Conservation (phyloP, 2,888 invertebrate genomes). For the Parapristionchus giblindavisi region DNA sequence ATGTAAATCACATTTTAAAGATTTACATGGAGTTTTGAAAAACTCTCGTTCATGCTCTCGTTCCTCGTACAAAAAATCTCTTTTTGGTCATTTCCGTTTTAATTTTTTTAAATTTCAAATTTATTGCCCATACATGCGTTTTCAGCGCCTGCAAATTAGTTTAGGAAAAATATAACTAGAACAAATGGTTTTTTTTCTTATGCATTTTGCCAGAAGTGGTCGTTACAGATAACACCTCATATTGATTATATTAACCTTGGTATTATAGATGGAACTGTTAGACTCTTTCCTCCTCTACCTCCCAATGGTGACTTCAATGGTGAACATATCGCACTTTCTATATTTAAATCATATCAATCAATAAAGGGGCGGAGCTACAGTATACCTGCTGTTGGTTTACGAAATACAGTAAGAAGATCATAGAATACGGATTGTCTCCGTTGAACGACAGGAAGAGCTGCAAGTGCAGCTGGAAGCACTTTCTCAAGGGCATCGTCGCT, state of each 20-base stretch:
- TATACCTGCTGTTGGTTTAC: slow-evolving; percentile 55
- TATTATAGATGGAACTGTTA: not conserved
- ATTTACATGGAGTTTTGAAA: too few species aligned
- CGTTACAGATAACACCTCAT: too few species aligned
- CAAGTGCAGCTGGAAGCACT: slow-evolving; percentile 51
- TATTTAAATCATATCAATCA: not conserved
- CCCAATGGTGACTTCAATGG: not conserved
- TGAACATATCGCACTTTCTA: not conserved
- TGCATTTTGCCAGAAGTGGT: too few species aligned
- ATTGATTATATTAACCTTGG: not conserved
- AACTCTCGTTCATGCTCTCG: too few species aligned
- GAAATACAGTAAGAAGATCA: slow-evolving; percentile 66
- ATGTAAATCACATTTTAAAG: too few species aligned
- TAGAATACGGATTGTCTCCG: slow-evolving; percentile 64
- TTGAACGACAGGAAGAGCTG: slow-evolving; percentile 51
- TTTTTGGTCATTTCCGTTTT: too few species aligned
- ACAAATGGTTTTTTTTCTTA: too few species aligned
- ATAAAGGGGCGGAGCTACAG: not conserved
- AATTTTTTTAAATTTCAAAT: too few species aligned
- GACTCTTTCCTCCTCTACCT: not conserved
- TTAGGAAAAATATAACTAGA: too few species aligned
- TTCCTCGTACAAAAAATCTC: too few species aligned
- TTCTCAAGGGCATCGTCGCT: not conserved
- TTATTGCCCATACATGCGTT: too few species aligned
- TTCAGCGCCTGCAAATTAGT: too few species aligned